A percentile compares a stretch with the other conserved stretches of the same genome.
phyloP scores from a whole-genome alignment of 1,140 invertebrate species.

The Ips nitidus region DNA sequence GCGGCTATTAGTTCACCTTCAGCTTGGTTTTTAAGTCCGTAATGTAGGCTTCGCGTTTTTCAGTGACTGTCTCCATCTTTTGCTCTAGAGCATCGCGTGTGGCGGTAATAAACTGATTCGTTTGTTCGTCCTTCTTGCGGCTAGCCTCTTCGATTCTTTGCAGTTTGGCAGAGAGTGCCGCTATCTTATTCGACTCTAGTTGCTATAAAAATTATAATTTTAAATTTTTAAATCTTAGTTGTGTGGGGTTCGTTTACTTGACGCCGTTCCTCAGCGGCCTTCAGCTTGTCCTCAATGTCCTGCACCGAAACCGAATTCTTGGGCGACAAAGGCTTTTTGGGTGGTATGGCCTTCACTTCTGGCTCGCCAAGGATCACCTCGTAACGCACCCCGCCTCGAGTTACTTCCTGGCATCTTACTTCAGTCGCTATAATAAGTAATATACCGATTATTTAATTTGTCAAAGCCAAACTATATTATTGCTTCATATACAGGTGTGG shows the following conservation, averaged over 20 bases:
- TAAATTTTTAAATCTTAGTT: conserved; percentile 2
- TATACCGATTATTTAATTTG: background rate
- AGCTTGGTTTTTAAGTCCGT: conserved; percentile 82
- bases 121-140: conserved; percentile 85
- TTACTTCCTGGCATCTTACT: conserved; percentile 85
- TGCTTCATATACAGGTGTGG: no score
- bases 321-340: conserved; percentile 68
- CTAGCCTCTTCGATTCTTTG: conserved; percentile 87
- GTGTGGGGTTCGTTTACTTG: conserved; percentile 57
- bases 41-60: conserved; percentile 87
- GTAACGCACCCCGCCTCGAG: conserved; percentile 85
- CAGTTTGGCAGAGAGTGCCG: conserved; percentile 76
- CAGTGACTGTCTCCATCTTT: conserved; percentile 85
- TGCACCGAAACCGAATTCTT: conserved; percentile 69
- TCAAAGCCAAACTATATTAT: background rate
- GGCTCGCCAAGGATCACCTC: conserved; percentile 92
- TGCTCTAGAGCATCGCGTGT: conserved; percentile 85
- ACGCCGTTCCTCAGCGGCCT: conserved; percentile 88
- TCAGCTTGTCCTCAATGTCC: conserved; percentile 87
- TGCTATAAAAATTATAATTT: conserved; percentile 59
- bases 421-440: conserved; percentile 69
- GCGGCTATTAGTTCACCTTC: conserved; percentile 63
- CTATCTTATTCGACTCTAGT: conserved; percentile 81
- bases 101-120: conserved; percentile 75
- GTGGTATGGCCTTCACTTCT: conserved; percentile 72